phyloP scores from a whole-genome alignment of 2,888 invertebrate species.

The Timema podura region DNA sequence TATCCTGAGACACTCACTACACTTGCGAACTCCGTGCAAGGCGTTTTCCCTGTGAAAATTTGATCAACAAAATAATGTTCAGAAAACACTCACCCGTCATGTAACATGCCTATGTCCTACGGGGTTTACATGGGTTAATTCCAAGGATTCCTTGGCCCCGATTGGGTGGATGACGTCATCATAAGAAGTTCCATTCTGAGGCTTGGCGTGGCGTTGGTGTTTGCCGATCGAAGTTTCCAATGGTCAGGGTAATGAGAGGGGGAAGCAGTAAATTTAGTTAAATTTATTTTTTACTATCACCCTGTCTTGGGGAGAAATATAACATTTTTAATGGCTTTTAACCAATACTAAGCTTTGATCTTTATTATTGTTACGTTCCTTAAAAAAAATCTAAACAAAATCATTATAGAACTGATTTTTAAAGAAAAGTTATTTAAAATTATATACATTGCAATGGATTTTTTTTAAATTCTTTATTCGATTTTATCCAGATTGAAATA shows the following conservation, averaged over 20 bases:
- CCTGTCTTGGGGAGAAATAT: too few relatives aligned
- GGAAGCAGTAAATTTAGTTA: conserved; percentile 14
- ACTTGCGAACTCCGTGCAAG: conserved; percentile 23
- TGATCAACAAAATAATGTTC: conserved; percentile 51
- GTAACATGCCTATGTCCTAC: conserved; percentile 40
- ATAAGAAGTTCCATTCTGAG: conserved; percentile 31
- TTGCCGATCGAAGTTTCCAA: conserved; percentile 23
- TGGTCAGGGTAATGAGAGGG: conserved; percentile 8
- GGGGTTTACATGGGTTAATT: conserved; percentile 37
- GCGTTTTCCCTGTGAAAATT: conserved; percentile 43
- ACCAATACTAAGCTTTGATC: too few relatives aligned
- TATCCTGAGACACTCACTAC: conserved; percentile 16
- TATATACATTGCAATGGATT: neutral
- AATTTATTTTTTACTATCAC: conserved; percentile 10
- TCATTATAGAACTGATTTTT: conserved; percentile 4
- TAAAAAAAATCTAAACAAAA: conserved; percentile 9
- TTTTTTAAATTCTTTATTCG: neutral
- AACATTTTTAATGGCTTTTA: neutral
- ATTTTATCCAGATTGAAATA: neutral
- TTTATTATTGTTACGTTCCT: neutral
- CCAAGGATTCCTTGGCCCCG: conserved; percentile 35
- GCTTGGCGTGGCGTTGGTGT: conserved; percentile 28
- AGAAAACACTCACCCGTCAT: conserved; percentile 52
- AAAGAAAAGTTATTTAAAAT: neutral
- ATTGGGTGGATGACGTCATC: conserved; percentile 36